A percentile compares a stretch with the other conserved stretches of the same genome.
Conservation (phyloP, 2,797 vertebrate species). For the Cossypha caffra region DNA sequence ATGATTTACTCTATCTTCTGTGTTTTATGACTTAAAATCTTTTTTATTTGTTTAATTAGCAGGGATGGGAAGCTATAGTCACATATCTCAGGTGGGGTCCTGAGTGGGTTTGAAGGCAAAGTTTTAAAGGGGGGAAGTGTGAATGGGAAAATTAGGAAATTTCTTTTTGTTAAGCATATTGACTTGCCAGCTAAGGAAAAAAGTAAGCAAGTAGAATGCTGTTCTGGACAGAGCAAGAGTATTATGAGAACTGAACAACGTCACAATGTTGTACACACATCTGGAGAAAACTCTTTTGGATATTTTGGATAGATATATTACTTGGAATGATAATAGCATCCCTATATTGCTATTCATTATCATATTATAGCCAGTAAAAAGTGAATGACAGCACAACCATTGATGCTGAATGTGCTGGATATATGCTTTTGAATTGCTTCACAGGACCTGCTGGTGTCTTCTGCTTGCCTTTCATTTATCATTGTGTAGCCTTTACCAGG, state of each 20-base stretch:
- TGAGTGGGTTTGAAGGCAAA: neutral
- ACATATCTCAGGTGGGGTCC: neutral
- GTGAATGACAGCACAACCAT: neutral
- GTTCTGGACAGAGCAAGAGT: neutral
- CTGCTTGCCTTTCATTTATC: neutral
- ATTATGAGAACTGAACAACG: neutral
- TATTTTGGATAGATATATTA: neutral
- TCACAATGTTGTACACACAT: fast-evolving
- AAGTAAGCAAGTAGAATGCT: neutral
- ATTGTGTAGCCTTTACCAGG: neutral
- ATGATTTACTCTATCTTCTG: neutral
- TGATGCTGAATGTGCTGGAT: neutral
- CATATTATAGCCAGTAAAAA: neutral
- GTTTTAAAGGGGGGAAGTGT: neutral
- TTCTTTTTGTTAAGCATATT: neutral
- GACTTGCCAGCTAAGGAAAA: neutral
- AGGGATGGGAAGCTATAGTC: neutral
- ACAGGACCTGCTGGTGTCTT: neutral
- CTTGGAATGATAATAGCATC: neutral
- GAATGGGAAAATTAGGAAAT: neutral
- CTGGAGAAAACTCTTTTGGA: neutral
- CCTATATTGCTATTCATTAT: neutral
- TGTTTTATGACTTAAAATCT: neutral
- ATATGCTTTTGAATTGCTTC: neutral
- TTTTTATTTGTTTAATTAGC: neutral